phyloP scores from a whole-genome alignment of 2,113 vertebrate species.

The Myxocyprinus asiaticus region DNA sequence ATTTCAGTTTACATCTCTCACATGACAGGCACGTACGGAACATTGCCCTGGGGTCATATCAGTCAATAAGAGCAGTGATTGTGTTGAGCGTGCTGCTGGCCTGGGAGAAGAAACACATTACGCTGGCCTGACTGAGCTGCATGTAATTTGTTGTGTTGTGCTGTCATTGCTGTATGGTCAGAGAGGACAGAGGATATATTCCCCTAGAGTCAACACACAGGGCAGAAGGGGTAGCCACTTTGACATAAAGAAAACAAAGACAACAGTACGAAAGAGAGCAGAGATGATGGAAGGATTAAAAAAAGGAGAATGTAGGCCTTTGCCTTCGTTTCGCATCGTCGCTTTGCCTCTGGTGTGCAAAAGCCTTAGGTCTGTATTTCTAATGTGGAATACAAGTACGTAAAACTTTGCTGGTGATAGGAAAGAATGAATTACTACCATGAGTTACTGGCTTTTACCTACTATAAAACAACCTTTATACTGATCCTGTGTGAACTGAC shows the following conservation, averaged over 20 bases:
- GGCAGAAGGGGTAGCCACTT: background rate
- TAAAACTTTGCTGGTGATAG: too few relatives aligned
- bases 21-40: slow-evolving; percentile 6
- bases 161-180: background rate
- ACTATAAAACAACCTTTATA: too few relatives aligned
- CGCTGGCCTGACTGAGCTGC: background rate
- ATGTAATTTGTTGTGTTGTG: background rate
- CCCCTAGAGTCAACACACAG: background rate
- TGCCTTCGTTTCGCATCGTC: too few relatives aligned
- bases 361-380: too few relatives aligned
- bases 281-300: background rate
- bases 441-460: too few relatives aligned
- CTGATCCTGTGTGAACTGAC: too few relatives aligned
- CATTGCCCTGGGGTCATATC: background rate
- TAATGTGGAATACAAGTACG: too few relatives aligned
- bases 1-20: background rate
- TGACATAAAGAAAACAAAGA: background rate
- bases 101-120: slow-evolving; percentile 14
- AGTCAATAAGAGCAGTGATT: slow-evolving; percentile 6
- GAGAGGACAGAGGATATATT: background rate
- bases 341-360: too few relatives aligned
- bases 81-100: slow-evolving; percentile 10
- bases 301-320: too few relatives aligned
- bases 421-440: too few relatives aligned
- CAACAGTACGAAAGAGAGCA: background rate